Base-by-base conservation (phyloP, 2,113 vertebrate genomes). In the Thoracochromis brauschi region DNA sequence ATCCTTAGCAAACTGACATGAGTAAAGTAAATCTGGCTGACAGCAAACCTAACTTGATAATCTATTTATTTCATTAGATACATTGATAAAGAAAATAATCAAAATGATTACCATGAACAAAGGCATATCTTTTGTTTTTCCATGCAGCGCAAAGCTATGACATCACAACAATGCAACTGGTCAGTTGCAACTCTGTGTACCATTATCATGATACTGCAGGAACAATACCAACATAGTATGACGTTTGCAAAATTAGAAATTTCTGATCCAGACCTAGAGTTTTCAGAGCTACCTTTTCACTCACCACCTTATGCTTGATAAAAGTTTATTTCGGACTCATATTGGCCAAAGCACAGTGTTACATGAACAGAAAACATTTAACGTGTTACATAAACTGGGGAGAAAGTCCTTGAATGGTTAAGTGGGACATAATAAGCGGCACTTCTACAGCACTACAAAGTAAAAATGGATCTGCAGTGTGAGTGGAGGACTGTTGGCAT, bases 311-410 rank as follows among this genome's bases (percentile, higher is more conserved):
- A 3, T 17, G 42, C 21, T 16, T 38, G 33, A 45, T 57, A 21
- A 75, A 78, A 38, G 17, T 57, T 58, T 16, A 54, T 31, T 47
- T 45, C 3, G 5, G 5, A 10, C 49, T 53, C 24, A 17, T 33
- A 11, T 19, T 19, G 33, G 42, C 12, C 13, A 35, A 81, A 84
- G 38, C 17, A 9, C 14, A 29, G n/a, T 40, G 54, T 78, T 88
- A 58, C 9, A 5, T 82, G 54, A 91, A n/a, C 53, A 83, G 33
- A 40, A 16, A 71, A 40, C 6, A 49, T 71, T 38, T 2, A 5
- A 51, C 7, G 2, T 45, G 71, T 93, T 92, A 81, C 53, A 84
- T 89, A 89, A 90, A 51, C 35, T 33, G 54, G 2, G 33, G 53
- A 0, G 5, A 17, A 33, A 14, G 84, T 79, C 33, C 81, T 91